These are phyloP conservation scores for Tonatia bakeri DNA, from an alignment of 2,113 vertebrate species.

Conservation along the genomic window DNA sequence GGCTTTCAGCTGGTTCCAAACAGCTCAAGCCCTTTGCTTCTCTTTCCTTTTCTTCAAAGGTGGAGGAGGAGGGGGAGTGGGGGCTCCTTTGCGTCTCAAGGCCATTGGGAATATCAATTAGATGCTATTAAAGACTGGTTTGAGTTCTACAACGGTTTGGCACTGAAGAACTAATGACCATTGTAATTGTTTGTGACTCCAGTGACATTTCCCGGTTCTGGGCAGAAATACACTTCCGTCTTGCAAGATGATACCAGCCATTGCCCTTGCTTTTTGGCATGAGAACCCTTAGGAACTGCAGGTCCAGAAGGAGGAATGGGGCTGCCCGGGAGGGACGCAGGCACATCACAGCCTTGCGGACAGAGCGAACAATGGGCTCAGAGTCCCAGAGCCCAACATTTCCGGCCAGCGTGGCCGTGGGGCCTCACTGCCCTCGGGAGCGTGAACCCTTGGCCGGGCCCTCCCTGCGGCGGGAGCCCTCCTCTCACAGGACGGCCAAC, in stretches of 20 bases:
- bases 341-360: rapidly evolving
- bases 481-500: neutral
- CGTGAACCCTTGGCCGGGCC: rapidly evolving
- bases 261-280: neutral
- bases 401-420: neutral
- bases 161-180: neutral
- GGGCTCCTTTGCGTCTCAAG: neutral
- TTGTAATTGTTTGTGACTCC: neutral
- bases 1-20: neutral
- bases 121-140: neutral
- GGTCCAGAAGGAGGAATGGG: neutral
- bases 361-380: neutral
- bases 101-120: neutral
- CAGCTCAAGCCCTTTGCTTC: neutral
- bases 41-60: neutral
- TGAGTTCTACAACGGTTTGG: neutral
- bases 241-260: neutral
- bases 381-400: neutral
- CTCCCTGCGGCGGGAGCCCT: neutral
- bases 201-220: neutral
- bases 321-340: rapidly evolving
- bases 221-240: neutral
- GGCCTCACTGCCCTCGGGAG: neutral
- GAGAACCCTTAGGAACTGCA: neutral
- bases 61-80: neutral